phyloP scores from a whole-genome alignment of 2,888 invertebrate species.

The Platypus cylindrus region DNA sequence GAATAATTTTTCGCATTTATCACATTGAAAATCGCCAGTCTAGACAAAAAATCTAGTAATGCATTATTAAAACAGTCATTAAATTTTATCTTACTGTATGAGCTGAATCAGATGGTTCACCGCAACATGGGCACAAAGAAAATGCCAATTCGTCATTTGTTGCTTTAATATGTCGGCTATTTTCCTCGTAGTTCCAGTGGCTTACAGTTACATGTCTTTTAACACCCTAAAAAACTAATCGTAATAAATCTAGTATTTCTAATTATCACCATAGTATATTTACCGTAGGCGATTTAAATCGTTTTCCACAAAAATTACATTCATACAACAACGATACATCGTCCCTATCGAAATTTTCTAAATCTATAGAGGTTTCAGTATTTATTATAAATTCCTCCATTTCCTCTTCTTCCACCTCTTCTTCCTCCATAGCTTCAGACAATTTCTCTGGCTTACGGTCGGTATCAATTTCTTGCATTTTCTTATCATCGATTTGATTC shows the following conservation, averaged over 20 bases:
- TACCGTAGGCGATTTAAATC: conserved; percentile 29
- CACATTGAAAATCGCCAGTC: conserved; percentile 43
- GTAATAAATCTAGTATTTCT: neutral
- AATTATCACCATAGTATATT: conserved; percentile 16
- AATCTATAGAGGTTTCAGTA: no score
- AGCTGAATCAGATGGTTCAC: conserved; percentile 42
- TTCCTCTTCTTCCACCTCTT: conserved; percentile 11
- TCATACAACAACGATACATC: conserved; percentile 15
- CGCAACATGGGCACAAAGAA: conserved; percentile 44
- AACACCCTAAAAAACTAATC: conserved; percentile 27
- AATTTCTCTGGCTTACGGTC: neutral
- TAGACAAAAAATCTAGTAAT: conserved; percentile 18
- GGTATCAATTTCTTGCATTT: no score
- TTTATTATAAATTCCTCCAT: no score
- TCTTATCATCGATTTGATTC: neutral
- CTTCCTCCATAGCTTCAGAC: conserved; percentile 4
- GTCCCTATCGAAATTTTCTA: neutral
- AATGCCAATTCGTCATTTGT: conserved; percentile 29
- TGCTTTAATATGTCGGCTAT: conserved; percentile 16
- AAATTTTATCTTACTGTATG: conserved; percentile 33
- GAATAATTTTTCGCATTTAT: conserved; percentile 59
- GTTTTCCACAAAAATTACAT: conserved; percentile 27
- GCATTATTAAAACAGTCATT: conserved; percentile 1
- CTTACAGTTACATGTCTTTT: conserved; percentile 32
- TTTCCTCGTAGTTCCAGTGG: conserved; percentile 16